Conservation (phyloP, 2,113 vertebrate species). For the Archilochus colubris region DNA sequence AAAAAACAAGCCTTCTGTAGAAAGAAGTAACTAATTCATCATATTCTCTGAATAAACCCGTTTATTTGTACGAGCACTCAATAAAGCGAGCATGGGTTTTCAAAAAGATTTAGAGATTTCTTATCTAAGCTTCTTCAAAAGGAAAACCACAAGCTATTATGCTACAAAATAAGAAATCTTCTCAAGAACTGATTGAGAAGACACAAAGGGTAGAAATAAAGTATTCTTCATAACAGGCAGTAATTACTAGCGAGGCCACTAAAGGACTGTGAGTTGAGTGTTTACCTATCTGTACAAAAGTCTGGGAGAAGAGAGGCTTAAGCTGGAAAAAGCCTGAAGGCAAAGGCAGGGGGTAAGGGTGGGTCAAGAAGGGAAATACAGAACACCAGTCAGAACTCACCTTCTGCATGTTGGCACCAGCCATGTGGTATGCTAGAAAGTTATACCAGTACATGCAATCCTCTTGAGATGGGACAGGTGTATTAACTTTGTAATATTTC, state of each 20-base stretch:
- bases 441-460: constrained; percentile 94
- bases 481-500: constrained; percentile 73
- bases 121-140: not conserved
- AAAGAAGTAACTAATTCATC: not conserved
- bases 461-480: constrained; percentile 80
- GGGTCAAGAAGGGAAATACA: not conserved
- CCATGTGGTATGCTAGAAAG: constrained; percentile 92
- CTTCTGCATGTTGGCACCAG: constrained; percentile 86
- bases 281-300: not conserved
- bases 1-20: not conserved
- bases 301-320: not conserved
- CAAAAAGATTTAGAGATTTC: not conserved
- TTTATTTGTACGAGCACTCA: not conserved
- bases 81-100: not conserved
- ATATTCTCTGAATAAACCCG: not conserved
- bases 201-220: not conserved
- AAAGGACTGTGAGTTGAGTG: not conserved
- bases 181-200: not conserved
- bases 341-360: not conserved
- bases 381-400: constrained; percentile 71
- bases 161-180: not conserved
- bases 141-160: not conserved
- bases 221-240: not conserved
- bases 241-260: not conserved
- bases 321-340: not conserved